A percentile compares a stretch with the other conserved stretches of the same genome.
These are phyloP conservation scores for Chlorodrepanis virens DNA, from an alignment of 2,113 vertebrate species.

Conservation along the genomic window DNA sequence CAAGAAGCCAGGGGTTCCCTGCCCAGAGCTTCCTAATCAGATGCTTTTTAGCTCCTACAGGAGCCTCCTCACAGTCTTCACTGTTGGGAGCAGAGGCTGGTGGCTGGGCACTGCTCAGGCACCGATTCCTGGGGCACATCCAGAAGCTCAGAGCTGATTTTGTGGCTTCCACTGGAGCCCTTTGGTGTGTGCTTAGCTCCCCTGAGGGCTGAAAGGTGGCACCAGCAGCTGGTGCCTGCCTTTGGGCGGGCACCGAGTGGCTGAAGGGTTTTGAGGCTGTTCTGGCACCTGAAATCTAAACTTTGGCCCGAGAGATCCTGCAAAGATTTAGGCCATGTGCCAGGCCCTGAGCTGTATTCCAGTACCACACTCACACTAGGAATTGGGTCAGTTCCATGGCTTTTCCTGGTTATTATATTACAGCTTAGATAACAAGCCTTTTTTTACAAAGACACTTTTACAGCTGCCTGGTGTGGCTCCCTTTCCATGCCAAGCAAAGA, in stretches of 20 bases:
- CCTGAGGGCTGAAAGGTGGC: rapidly evolving
- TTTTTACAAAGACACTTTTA: not conserved
- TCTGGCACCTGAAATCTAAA: not conserved
- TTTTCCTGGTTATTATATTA: not conserved
- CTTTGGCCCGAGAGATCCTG: not conserved
- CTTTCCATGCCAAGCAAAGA: not conserved
- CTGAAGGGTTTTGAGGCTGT: not conserved
- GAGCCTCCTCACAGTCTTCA: rapidly evolving
- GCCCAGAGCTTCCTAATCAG: not conserved
- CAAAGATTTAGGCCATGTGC: rapidly evolving
- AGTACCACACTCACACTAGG: not conserved
- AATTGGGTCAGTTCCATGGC: not conserved
- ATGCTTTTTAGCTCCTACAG: not conserved
- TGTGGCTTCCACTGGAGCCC: not conserved
- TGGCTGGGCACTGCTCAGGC: not conserved
- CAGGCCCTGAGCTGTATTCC: not conserved
- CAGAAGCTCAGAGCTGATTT: not conserved
- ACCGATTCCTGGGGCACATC: not conserved
- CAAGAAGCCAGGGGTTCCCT: not conserved
- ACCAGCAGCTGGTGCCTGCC: not conserved
- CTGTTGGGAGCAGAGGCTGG: not conserved
- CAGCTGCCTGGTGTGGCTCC: not conserved
- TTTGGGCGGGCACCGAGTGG: rapidly evolving
- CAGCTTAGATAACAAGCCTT: not conserved
- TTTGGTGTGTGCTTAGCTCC: not conserved